A percentile compares a stretch with the other conserved stretches of the same genome.
Conservation (phyloP, 2,888 invertebrate species). For the Drosophila lutescens region DNA sequence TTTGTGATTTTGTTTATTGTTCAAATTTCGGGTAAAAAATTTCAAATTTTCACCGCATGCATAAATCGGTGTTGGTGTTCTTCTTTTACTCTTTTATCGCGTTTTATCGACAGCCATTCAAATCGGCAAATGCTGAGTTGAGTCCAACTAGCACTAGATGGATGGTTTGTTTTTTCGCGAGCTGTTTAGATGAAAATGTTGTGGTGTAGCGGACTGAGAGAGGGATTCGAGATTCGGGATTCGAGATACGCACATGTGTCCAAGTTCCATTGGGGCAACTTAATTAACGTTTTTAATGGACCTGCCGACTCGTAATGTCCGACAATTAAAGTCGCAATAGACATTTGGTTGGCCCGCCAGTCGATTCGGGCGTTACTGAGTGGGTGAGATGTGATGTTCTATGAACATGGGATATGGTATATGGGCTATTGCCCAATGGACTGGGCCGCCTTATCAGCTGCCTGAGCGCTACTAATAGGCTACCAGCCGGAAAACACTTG, state of each 20-base stretch:
- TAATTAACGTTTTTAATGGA: constrained; percentile 81
- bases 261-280: constrained; percentile 68
- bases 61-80: constrained; percentile 63
- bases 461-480: constrained; percentile 70
- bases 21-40: constrained; percentile 75
- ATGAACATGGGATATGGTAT: not conserved
- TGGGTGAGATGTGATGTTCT: constrained; percentile 15
- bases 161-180: constrained; percentile 62
- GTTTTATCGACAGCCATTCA: constrained; percentile 67
- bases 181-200: constrained; percentile 77
- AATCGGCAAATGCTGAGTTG: constrained; percentile 60
- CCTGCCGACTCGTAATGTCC: constrained; percentile 74
- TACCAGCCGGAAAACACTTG: constrained; percentile 57
- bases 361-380: constrained; percentile 24
- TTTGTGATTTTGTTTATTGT: constrained; percentile 81
- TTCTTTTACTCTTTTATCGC: constrained; percentile 31
- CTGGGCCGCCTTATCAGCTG: constrained; percentile 61
- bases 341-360: constrained; percentile 13
- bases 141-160: constrained; percentile 48
- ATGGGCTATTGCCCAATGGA: constrained; percentile 13
- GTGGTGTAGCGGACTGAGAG: constrained; percentile 61
- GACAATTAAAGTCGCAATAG: constrained; percentile 69
- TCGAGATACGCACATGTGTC: constrained; percentile 59
- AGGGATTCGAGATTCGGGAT: constrained; percentile 7
- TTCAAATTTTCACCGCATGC: constrained; percentile 73